phyloP scores from a whole-genome alignment of 2,113 vertebrate species.

The Camelus dromedarius region DNA sequence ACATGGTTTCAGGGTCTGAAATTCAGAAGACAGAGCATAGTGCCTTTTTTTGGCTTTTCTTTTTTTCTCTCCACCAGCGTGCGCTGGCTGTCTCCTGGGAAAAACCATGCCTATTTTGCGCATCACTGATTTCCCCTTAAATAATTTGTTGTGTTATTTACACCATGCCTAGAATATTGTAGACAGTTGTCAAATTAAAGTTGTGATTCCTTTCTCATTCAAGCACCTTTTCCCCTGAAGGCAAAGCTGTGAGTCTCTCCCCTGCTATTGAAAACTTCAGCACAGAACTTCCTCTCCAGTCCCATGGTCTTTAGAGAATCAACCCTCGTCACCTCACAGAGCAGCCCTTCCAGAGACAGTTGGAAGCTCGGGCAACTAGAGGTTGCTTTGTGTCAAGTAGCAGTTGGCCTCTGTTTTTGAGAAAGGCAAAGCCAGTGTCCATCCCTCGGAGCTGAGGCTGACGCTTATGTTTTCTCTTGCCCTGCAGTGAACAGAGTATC shows the following conservation, averaged over 20 bases:
- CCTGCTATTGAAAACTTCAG: not conserved
- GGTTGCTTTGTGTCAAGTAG: not conserved
- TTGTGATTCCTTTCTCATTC: not conserved
- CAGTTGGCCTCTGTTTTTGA: not conserved
- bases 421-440: not conserved
- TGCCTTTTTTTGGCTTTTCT: not conserved
- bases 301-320: not conserved
- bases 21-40: not conserved
- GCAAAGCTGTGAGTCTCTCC: not conserved
- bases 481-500: constrained; percentile 98
- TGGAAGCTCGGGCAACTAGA: not conserved
- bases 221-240: not conserved
- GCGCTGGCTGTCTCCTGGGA: not conserved
- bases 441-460: not conserved
- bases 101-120: not conserved
- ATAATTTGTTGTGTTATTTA: not conserved
- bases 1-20: not conserved
- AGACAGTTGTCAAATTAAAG: not conserved
- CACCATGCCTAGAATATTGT: not conserved
- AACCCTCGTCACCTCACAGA: not conserved
- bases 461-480: constrained; percentile 46
- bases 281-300: not conserved
- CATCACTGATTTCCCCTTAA: not conserved
- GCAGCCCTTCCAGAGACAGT: not conserved
- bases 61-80: not conserved